Conservation (phyloP, 2,888 invertebrate species). For the Agonopterix alstromeriana region DNA sequence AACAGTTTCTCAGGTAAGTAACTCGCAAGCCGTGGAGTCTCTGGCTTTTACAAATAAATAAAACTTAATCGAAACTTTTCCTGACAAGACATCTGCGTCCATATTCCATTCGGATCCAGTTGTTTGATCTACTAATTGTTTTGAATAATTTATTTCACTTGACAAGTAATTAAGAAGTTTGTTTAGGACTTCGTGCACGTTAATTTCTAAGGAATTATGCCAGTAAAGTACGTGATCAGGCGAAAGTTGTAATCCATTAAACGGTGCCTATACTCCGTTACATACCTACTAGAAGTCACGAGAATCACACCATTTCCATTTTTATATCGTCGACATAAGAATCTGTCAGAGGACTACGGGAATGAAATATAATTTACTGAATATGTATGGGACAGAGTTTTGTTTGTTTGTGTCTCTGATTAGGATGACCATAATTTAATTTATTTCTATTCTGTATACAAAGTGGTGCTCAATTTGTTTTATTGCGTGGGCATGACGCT, state of each 20-base stretch:
- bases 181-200: constrained; percentile 42
- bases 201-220: constrained; percentile 46
- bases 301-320: no score
- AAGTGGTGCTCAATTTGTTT: neutral
- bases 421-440: neutral
- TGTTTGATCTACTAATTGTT: constrained; percentile 51
- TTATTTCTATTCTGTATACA: no score
- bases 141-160: constrained; percentile 59
- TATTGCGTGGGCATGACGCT: no score
- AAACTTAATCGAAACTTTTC: constrained; percentile 2
- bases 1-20: neutral
- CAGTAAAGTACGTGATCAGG: constrained; percentile 42
- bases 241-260: constrained; percentile 46
- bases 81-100: constrained; percentile 21
- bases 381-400: constrained; percentile 35
- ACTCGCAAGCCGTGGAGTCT: neutral
- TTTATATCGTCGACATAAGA: no score
- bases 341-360: no score
- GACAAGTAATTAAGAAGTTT: constrained; percentile 57
- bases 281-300: no score
- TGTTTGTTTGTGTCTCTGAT: constrained; percentile 11
- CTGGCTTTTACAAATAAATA: neutral
- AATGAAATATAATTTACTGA: constrained; percentile 16
- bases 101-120: constrained; percentile 23
- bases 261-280: constrained; percentile 10